phyloP scores from a whole-genome alignment of 2,113 vertebrate species.

The Apodemus sylvaticus region DNA sequence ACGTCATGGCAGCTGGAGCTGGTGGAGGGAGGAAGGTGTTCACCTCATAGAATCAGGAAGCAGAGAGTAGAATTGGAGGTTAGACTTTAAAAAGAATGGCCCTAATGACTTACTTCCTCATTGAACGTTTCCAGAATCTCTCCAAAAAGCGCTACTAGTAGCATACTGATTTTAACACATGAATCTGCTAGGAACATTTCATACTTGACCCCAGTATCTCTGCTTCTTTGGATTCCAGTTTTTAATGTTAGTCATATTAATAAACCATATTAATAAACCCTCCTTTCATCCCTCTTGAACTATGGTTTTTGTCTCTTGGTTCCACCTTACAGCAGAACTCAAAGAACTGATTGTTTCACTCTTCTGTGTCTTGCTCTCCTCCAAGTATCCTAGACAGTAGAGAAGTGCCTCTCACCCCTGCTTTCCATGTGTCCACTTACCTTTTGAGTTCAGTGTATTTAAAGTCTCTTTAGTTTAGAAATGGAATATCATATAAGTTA shows the following conservation, averaged over 20 bases:
- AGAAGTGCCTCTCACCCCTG: neutral
- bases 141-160: neutral
- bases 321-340: neutral
- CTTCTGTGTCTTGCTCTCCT: neutral
- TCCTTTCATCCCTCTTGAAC: neutral
- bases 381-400: neutral
- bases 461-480: neutral
- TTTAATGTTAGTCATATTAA: neutral
- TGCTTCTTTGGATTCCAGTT: slow-evolving; percentile 3
- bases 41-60: neutral
- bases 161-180: neutral
- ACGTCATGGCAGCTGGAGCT: neutral
- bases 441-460: neutral
- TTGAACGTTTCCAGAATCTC: neutral
- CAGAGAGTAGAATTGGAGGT: neutral
- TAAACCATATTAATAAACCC: neutral
- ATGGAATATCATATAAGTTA: neutral
- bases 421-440: neutral
- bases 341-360: neutral
- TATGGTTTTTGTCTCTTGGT: neutral
- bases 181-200: neutral
- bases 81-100: neutral
- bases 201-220: neutral
- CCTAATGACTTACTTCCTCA: neutral
- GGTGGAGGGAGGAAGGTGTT: neutral